Evolutionary conservation across 1,140 invertebrate species (phyloP), one percentile per base, ranked within the genome.

Genomic region (Epicauta chinensis): DNA sequence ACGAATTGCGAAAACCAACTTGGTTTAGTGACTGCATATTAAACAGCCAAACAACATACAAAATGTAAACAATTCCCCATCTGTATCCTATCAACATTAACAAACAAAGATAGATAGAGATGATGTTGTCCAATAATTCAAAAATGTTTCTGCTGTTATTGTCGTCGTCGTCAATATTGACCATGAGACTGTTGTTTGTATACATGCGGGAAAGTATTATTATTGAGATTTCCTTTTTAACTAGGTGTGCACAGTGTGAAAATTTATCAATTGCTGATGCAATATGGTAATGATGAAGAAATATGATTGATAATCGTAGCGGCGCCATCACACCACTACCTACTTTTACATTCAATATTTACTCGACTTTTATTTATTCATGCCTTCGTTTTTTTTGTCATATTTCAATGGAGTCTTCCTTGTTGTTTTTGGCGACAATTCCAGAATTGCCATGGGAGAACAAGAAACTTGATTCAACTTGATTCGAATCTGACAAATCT

Each of bases 21-120:
- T 56, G 56, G 61, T 63, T 63, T 59, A 63, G 41, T 63, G 61
- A 61, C 61, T 61, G 61, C 61, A 63, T 61, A 58, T 57, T 58
- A 58, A 61, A 51, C 51, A 61, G 53, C 47, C 55, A 47, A 63
- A 61, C 55, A 57, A 59, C 55, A 53, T 57, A 58, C 58, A 58
- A 45, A 52, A 53, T 52, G 51, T 52, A 55, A 48, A 39, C 55
- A 60, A 23, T 23, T 23, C 23, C 23, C 56, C 56, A 55, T 55
- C 23, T 39, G 36, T 34, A 50, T 32, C 23, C 23, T 23, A 23
- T 23, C 23, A 23, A 23, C 7, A 23, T 23, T 23, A 23, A 23
- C 7, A 23, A 23, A 23, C 23, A 23, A 23, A 23, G 43, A 54
- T 36, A 16, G 47, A 53, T 41, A 58, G 15, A 35, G 7, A 43